Evolutionary conservation across 2,113 vertebrate genomes (phyloP).

Genomic region (Nettapus auritus): DNA sequence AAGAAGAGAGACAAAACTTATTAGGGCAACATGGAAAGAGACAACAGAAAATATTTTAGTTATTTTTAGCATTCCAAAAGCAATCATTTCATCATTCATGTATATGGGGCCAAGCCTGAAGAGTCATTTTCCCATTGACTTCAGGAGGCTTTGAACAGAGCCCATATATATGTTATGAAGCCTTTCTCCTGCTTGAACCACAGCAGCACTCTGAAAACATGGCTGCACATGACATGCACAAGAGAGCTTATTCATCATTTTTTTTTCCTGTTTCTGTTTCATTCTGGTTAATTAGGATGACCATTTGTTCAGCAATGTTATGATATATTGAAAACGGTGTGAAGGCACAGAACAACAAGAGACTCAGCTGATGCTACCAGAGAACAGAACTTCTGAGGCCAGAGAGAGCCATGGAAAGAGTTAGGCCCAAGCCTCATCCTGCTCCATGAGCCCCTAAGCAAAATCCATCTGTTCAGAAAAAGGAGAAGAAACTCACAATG

Average conservation of each 20-base stretch:
- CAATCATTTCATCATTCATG: background rate
- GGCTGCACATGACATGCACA: background rate
- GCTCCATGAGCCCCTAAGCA: background rate
- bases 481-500: background rate
- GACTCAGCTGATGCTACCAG: background rate
- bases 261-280: background rate
- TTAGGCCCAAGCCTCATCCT: background rate
- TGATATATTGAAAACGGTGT: background rate
- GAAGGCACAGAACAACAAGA: background rate
- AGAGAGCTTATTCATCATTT: background rate
- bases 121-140: background rate
- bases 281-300: background rate
- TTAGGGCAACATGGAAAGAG: background rate
- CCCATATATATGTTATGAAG: fast-evolving
- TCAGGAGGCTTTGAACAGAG: background rate
- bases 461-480: background rate
- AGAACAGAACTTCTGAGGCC: background rate
- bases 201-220: background rate
- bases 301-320: background rate
- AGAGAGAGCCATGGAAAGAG: background rate
- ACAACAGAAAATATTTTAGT: background rate
- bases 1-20: background rate
- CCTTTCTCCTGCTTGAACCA: background rate
- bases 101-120: background rate
- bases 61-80: background rate